Evolutionary conservation across 2,113 vertebrate species (phyloP).

Genomic region (Notarius quadriscutis): DNA sequence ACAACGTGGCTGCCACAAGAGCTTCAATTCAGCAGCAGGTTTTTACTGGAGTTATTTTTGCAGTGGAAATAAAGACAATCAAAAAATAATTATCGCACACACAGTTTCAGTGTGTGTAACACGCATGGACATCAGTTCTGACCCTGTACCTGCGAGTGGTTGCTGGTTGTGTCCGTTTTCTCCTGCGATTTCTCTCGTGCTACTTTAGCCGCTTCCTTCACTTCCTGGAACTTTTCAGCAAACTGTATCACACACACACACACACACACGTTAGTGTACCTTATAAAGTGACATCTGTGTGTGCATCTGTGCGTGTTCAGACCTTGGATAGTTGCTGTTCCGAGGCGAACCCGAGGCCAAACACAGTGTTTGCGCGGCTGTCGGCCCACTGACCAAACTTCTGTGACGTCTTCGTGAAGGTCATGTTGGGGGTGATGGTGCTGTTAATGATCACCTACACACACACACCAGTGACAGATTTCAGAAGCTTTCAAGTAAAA

Average conservation of each 20-base stretch:
- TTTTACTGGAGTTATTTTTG: not conserved
- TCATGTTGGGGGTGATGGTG: constrained; percentile 78
- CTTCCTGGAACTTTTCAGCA: constrained; percentile 97
- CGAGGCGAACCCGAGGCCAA: constrained; percentile 89
- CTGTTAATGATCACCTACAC: constrained; percentile 96
- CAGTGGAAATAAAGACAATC: not conserved
- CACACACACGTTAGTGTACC: not conserved
- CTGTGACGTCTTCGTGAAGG: too few relatives aligned
- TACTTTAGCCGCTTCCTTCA: constrained; percentile 90
- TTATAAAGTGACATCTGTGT: not conserved
- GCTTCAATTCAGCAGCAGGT: too few relatives aligned
- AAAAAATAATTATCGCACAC: not conserved
- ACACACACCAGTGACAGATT: not conserved
- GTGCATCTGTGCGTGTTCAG: constrained; percentile 22
- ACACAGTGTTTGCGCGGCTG: constrained; percentile 96
- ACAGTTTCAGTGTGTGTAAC: not conserved
- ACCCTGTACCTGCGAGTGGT: constrained; percentile 84
- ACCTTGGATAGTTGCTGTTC: constrained; percentile 95
- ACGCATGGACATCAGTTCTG: not conserved
- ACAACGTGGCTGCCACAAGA: too few relatives aligned
- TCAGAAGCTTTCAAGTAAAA: not conserved
- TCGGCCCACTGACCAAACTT: constrained; percentile 83
- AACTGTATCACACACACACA: constrained; percentile 75
- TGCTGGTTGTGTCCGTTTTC: constrained; percentile 86
- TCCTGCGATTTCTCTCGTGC: constrained; percentile 94